These are phyloP conservation scores for Lasioglossum figueresi DNA, from an alignment of 2,888 invertebrate genomes.

Conservation along the genomic window DNA sequence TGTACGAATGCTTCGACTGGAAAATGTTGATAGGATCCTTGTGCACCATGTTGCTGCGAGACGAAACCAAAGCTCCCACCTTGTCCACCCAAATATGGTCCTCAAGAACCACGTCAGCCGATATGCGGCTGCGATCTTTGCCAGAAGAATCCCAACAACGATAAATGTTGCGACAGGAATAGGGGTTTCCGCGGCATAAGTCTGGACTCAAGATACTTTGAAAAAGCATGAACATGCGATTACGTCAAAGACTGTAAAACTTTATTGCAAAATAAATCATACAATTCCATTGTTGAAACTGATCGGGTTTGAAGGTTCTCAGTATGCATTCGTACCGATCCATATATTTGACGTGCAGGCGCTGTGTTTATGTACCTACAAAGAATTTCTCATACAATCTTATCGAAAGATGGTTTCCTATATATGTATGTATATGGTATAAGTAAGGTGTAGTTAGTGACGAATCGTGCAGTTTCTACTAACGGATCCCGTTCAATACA, in stretches of 20 bases:
- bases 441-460: not conserved
- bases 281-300: not conserved
- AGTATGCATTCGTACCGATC: not conserved
- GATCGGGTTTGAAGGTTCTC: not conserved
- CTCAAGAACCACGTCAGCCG: constrained; percentile 44
- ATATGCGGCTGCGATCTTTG: constrained; percentile 68
- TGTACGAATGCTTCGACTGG: not conserved
- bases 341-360: not conserved
- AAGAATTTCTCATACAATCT: constrained; percentile 19
- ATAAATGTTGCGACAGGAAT: constrained; percentile 61
- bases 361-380: not conserved
- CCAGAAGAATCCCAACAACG: constrained; percentile 33
- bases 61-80: constrained; percentile 35
- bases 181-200: constrained; percentile 31
- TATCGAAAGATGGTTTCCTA: constrained; percentile 17
- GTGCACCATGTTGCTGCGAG: constrained; percentile 66
- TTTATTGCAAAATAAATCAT: not conserved
- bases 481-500: not conserved
- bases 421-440: too few relatives aligned
- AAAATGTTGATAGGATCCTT: constrained; percentile 66
- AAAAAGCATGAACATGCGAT: constrained; percentile 39
- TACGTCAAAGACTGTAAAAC: not conserved
- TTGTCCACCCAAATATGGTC: constrained; percentile 60
- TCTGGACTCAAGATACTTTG: constrained; percentile 44
- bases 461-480: not conserved